These are phyloP conservation scores for Ochropacha duplaris DNA, from an alignment of 2,888 invertebrate species.

Conservation along the genomic window DNA sequence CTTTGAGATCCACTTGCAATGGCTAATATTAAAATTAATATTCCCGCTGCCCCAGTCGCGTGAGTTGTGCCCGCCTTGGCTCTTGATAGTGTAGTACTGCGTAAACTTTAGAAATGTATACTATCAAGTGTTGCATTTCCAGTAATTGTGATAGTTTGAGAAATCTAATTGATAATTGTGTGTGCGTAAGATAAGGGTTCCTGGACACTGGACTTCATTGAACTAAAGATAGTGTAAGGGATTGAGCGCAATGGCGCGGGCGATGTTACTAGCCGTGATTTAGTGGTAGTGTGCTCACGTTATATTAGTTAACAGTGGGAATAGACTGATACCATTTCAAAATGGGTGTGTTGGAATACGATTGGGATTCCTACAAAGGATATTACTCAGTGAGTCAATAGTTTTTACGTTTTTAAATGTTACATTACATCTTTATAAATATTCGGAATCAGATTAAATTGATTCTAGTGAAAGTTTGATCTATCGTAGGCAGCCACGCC, in stretches of 20 bases:
- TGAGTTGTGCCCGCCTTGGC: constrained; percentile 56
- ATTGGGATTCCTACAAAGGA: constrained; percentile 78
- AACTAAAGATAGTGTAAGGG: constrained; percentile 37
- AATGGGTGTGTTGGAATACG: constrained; percentile 78
- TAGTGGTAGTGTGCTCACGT: constrained; percentile 43
- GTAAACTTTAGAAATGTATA: constrained; percentile 59
- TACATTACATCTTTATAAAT: too few relatives aligned
- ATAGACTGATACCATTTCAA: constrained; percentile 48
- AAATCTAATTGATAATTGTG: constrained; percentile 66
- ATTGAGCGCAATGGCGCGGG: constrained; percentile 37
- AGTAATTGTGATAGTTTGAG: constrained; percentile 54
- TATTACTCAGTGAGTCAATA: constrained; percentile 74
- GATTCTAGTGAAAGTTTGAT: too few relatives aligned
- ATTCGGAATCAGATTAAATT: too few relatives aligned
- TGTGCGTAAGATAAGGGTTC: constrained; percentile 70
- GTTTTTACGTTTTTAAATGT: too few relatives aligned
- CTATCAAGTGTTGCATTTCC: constrained; percentile 55
- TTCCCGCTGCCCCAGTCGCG: constrained; percentile 74
- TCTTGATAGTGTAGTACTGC: constrained; percentile 62
- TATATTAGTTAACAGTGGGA: constrained; percentile 42
- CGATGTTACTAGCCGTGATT: constrained; percentile 44
- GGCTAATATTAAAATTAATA: constrained; percentile 81
- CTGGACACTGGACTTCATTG: constrained; percentile 41
- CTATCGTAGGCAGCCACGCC: too few relatives aligned
- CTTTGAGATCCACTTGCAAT: constrained; percentile 65